A percentile compares a stretch with the other conserved stretches of the same genome.
Conservation (phyloP, 2,797 vertebrate genomes). For the Bufotes viridis region DNA sequence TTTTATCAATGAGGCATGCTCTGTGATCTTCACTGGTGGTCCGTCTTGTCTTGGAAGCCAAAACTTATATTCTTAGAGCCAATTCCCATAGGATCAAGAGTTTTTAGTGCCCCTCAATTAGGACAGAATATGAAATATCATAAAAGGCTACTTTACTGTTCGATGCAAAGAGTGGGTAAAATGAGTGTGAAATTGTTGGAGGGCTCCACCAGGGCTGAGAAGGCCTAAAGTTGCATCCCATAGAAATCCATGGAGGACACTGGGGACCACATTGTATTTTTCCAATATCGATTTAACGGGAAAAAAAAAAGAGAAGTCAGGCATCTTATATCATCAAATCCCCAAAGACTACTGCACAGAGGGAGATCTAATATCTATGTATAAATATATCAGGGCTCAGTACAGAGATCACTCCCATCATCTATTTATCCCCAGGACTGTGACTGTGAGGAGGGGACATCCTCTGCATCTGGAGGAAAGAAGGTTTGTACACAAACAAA, state of each 20-base stretch:
- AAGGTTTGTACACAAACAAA: no score
- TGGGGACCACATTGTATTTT: not conserved
- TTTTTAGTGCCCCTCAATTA: not conserved
- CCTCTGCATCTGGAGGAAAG: no score
- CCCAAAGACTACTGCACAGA: not conserved
- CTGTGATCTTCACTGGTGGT: not conserved
- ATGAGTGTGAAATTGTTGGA: not conserved
- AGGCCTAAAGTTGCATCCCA: not conserved
- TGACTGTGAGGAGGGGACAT: no score
- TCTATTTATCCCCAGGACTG: no score
- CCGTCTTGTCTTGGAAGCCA: not conserved
- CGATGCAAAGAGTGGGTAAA: no score
- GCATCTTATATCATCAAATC: not conserved
- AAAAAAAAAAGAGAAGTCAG: not conserved
- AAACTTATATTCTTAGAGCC: not conserved
- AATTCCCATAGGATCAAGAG: not conserved
- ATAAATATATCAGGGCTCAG: no score
- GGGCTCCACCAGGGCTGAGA: not conserved
- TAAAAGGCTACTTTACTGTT: not conserved
- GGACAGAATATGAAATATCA: constrained; percentile 8
- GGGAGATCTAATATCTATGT: no score
- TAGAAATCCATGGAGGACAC: not conserved
- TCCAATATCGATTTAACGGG: not conserved
- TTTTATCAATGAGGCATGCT: not conserved
- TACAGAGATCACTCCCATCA: no score